Evolutionary conservation across 2,797 vertebrate genomes (phyloP).

Genomic region (Muscicapa comitata): DNA sequence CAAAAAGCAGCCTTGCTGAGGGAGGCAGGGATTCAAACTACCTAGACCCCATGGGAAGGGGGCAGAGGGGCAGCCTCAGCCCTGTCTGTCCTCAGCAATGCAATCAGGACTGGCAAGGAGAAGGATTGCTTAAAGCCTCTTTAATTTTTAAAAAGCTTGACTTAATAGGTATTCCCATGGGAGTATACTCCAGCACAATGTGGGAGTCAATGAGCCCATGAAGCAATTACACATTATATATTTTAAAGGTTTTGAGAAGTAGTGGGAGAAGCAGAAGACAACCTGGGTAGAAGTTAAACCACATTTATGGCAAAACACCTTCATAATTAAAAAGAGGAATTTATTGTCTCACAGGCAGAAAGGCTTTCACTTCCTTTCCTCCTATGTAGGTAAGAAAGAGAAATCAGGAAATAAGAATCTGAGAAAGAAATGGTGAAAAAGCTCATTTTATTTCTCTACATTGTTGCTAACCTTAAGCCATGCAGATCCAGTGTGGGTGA

Average conservation of each 20-base stretch:
- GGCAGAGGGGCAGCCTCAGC: background rate
- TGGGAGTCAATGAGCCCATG: background rate
- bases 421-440: background rate
- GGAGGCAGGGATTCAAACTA: background rate
- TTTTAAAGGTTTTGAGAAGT: background rate
- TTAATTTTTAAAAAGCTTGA: background rate
- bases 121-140: background rate
- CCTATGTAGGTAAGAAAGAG: background rate
- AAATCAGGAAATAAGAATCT: background rate
- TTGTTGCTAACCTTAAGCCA: background rate
- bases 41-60: background rate
- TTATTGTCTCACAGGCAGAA: background rate
- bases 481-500: background rate
- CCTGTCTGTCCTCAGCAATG: background rate
- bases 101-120: background rate
- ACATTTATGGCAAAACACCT: background rate
- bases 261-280: background rate
- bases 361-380: background rate
- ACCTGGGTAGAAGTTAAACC: background rate
- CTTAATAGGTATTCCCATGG: background rate
- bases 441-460: background rate
- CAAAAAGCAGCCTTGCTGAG: background rate
- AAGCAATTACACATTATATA: background rate
- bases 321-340: background rate
- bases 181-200: background rate